Conservation (phyloP, 2,888 invertebrate genomes). For the Steinernema hermaphroditum region DNA sequence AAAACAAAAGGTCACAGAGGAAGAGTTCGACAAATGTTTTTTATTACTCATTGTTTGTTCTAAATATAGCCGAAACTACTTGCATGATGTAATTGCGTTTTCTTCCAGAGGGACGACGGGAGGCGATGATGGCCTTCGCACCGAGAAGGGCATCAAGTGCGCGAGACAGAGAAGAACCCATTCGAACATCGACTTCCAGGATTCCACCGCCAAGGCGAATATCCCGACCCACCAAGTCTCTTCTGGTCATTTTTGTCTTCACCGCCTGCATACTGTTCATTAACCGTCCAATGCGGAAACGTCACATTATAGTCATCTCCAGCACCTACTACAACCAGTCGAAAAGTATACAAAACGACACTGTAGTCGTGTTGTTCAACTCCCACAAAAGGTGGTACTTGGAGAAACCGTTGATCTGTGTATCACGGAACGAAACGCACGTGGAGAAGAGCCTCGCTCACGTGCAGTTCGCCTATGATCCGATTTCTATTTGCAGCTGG, state of each 20-base stretch:
- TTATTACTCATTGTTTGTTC: no score
- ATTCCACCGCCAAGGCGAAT: not conserved
- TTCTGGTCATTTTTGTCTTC: not conserved
- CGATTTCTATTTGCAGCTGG: conserved; percentile 45
- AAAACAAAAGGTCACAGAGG: no score
- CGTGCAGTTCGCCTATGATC: conserved; percentile 45
- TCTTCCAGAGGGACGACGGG: not conserved
- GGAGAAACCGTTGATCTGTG: conserved; percentile 35
- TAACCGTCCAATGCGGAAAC: not conserved
- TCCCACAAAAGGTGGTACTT: conserved; percentile 48
- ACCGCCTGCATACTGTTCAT: not conserved
- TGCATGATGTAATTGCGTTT: not conserved
- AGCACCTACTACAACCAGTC: conserved; percentile 16
- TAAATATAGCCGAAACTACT: no score
- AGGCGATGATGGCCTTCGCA: not conserved
- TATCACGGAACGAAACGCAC: conserved; percentile 43
- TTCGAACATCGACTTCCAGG: not conserved
- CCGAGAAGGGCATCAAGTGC: not conserved
- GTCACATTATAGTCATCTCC: conserved; percentile 7
- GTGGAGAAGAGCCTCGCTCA: conserved; percentile 32
- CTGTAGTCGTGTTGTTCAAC: conserved; percentile 58
- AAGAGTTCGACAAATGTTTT: no score
- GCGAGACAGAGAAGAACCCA: conserved; percentile 7
- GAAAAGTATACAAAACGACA: conserved; percentile 38
- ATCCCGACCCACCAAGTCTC: not conserved